A percentile compares a stretch with the other conserved stretches of the same genome.
These are phyloP conservation scores for Chydorus sphaericus DNA, from an alignment of 2,888 invertebrate genomes.

Conservation along the genomic window DNA sequence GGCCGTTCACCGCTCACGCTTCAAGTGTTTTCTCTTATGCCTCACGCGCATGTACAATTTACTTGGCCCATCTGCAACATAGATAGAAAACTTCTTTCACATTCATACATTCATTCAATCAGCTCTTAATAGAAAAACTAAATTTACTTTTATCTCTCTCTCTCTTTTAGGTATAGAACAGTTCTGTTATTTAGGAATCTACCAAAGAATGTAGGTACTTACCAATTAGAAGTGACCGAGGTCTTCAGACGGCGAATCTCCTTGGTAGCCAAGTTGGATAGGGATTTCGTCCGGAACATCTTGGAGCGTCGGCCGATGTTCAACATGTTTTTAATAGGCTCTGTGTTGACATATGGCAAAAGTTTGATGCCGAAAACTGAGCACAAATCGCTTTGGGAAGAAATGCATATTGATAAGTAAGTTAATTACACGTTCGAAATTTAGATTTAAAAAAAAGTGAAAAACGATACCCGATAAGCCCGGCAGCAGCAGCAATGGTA, in stretches of 20 bases:
- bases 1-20: constrained; percentile 5
- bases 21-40: constrained; percentile 7
- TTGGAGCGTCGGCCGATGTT: constrained; percentile 75
- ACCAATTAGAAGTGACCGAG: constrained; percentile 34
- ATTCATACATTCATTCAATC: constrained; percentile 9
- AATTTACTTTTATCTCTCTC: background rate
- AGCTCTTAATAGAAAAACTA: background rate
- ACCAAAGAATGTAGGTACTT: constrained; percentile 24
- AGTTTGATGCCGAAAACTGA: constrained; percentile 74
- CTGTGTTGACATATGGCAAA: constrained; percentile 66
- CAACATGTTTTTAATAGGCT: constrained; percentile 65
- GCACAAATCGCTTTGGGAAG: constrained; percentile 56
- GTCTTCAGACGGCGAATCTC: constrained; percentile 82
- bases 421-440: background rate
- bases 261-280: constrained; percentile 89
- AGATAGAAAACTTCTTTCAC: background rate
- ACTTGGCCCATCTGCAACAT: background rate
- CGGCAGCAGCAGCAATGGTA: constrained; percentile 71
- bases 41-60: constrained; percentile 5
- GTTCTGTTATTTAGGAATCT: background rate
- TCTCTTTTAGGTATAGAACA: background rate
- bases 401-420: constrained; percentile 8
- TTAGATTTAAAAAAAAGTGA: background rate
- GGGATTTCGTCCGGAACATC: constrained; percentile 70
- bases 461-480: constrained; percentile 60